phyloP scores from a whole-genome alignment of 1,140 invertebrate genomes.

The Anastatus disparis region DNA sequence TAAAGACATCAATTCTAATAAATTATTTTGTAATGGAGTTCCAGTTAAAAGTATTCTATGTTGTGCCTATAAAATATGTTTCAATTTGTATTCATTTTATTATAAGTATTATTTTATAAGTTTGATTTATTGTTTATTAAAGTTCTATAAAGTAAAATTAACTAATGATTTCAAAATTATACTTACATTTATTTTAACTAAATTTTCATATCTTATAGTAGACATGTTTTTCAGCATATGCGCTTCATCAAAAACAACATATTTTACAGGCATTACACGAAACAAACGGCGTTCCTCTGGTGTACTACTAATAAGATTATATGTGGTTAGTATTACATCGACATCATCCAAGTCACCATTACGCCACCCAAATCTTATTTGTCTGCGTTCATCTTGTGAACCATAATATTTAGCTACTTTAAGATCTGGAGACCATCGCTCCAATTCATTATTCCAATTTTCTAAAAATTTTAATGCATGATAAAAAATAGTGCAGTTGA shows the following conservation, averaged over 20 bases:
- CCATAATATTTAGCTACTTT: constrained; percentile 90
- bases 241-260: constrained; percentile 96
- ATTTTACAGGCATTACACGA: constrained; percentile 87
- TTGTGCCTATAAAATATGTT: constrained; percentile 77
- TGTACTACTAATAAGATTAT: constrained; percentile 82
- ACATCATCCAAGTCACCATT: constrained; percentile 78
- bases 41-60: constrained; percentile 88
- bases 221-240: constrained; percentile 99
- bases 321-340: constrained; percentile 90
- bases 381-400: constrained; percentile 82
- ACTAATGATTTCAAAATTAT: not conserved
- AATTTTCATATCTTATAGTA: constrained; percentile 87
- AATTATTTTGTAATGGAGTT: constrained; percentile 95
- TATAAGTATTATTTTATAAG: constrained; percentile 26
- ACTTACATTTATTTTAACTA: constrained; percentile 86
- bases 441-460: constrained; percentile 87
- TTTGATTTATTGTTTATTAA: not conserved
- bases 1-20: constrained; percentile 94
- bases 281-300: constrained; percentile 92
- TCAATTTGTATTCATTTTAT: too few species aligned
- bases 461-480: constrained; percentile 62
- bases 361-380: constrained; percentile 81
- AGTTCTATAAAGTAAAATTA: not conserved
- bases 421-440: constrained; percentile 85
- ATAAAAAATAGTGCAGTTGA: not conserved